phyloP scores from a whole-genome alignment of 2,888 invertebrate genomes.

The Dasysyrphus albostriatus region DNA sequence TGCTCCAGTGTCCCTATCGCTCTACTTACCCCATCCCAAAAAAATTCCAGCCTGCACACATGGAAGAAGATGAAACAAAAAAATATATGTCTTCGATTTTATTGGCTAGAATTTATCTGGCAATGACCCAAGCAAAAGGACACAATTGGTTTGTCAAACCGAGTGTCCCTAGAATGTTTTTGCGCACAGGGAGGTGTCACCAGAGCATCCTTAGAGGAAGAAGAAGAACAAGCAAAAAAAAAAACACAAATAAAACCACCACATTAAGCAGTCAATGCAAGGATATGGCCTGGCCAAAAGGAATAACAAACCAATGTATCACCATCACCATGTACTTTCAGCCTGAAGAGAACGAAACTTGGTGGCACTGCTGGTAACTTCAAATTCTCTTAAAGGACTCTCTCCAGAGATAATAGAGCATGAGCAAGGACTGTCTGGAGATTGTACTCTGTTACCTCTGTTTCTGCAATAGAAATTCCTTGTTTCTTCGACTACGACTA shows the following conservation, averaged over 20 bases:
- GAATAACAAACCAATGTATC: slow-evolving; percentile 35
- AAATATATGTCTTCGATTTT: slow-evolving; percentile 76
- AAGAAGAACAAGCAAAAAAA: slow-evolving; percentile 19
- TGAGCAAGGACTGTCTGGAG: slow-evolving; percentile 48
- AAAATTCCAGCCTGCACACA: slow-evolving; percentile 10
- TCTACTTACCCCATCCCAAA: not conserved
- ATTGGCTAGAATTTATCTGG: slow-evolving; percentile 77
- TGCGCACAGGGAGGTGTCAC: slow-evolving; percentile 78
- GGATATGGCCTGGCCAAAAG: slow-evolving; percentile 50
- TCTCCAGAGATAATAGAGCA: slow-evolving; percentile 40
- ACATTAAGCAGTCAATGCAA: slow-evolving; percentile 54
- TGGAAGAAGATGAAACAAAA: slow-evolving; percentile 7
- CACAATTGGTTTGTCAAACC: slow-evolving; percentile 78
- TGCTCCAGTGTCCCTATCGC: slow-evolving; percentile 13
- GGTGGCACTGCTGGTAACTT: slow-evolving; percentile 39
- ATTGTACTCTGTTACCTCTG: not conserved
- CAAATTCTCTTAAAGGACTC: slow-evolving; percentile 64
- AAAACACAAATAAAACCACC: slow-evolving; percentile 49
- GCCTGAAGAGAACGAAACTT: slow-evolving; percentile 68
- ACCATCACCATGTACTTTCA: slow-evolving; percentile 8
- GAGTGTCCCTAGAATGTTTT: slow-evolving; percentile 77
- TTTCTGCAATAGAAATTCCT: not conserved
- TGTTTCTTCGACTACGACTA: not conserved
- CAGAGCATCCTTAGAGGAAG: slow-evolving; percentile 66
- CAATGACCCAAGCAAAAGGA: slow-evolving; percentile 77